phyloP scores from a whole-genome alignment of 2,888 invertebrate species.

The Pachymerium ferrugineum region DNA sequence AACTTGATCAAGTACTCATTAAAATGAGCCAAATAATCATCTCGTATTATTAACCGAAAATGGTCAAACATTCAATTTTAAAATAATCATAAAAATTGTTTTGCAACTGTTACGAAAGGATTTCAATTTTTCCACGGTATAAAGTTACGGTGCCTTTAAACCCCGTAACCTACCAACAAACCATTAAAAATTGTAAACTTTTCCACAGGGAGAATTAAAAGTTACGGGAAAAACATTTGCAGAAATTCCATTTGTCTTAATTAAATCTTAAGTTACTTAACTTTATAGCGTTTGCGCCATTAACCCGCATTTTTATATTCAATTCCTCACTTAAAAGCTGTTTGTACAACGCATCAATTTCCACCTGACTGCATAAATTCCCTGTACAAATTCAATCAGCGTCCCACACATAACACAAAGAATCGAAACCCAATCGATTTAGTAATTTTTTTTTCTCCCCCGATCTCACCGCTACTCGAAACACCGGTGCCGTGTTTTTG shows the following conservation, averaged over 20 bases:
- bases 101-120: too few species aligned
- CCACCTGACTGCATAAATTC: slow-evolving; percentile 14
- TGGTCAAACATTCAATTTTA: too few species aligned
- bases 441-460: background rate
- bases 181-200: too few species aligned
- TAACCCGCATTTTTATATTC: background rate
- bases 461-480: background rate
- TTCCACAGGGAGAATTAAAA: too few species aligned
- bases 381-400: slow-evolving; percentile 18
- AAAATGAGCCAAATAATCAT: too few species aligned
- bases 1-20: too few species aligned
- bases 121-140: too few species aligned
- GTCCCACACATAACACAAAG: slow-evolving; percentile 24
- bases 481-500: too few species aligned
- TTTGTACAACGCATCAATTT: background rate
- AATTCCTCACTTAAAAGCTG: background rate
- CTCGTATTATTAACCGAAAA: too few species aligned
- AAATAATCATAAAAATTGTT: too few species aligned
- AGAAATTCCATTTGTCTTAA: background rate
- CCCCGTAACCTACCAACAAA: too few species aligned
- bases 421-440: slow-evolving; percentile 19
- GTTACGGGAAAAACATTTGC: background rate
- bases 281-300: background rate
- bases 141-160: too few species aligned
- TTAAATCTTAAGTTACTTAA: background rate